Conservation (phyloP, 2,797 vertebrate genomes). For the Sparus aurata region DNA sequence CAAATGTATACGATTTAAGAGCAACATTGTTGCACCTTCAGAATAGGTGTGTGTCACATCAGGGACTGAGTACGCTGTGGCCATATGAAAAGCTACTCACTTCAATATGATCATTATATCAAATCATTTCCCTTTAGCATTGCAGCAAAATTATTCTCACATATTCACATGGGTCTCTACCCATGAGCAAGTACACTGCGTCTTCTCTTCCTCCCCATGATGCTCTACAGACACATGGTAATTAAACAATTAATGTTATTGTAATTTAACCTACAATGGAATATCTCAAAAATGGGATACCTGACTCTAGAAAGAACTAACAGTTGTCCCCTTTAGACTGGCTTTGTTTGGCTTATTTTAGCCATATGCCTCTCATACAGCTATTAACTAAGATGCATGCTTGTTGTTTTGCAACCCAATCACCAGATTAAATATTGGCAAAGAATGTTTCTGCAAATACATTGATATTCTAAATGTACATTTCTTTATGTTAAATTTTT, state of each 20-base stretch:
- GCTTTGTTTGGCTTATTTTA: slow-evolving; percentile 9
- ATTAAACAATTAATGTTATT: slow-evolving; percentile 28
- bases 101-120: slow-evolving; percentile 50
- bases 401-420: background rate
- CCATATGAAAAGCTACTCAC: slow-evolving; percentile 35
- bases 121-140: slow-evolving; percentile 20
- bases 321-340: slow-evolving; percentile 12
- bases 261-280: slow-evolving; percentile 15
- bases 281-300: slow-evolving; percentile 16
- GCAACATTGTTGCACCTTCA: too few species aligned
- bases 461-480: too few species aligned
- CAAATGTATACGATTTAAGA: background rate
- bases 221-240: slow-evolving; percentile 6
- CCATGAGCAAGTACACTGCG: background rate
- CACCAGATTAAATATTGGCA: too few species aligned
- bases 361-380: background rate
- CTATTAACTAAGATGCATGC: slow-evolving; percentile 15
- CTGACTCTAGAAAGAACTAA: slow-evolving; percentile 12
- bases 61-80: background rate
- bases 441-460: too few species aligned
- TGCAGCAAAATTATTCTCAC: background rate
- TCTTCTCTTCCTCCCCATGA: background rate
- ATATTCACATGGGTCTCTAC: background rate
- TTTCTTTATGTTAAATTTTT: too few species aligned
- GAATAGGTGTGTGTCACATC: slow-evolving; percentile 17